Evolutionary conservation across 2,113 vertebrate species (phyloP).

Genomic region (Glareola pratincola): DNA sequence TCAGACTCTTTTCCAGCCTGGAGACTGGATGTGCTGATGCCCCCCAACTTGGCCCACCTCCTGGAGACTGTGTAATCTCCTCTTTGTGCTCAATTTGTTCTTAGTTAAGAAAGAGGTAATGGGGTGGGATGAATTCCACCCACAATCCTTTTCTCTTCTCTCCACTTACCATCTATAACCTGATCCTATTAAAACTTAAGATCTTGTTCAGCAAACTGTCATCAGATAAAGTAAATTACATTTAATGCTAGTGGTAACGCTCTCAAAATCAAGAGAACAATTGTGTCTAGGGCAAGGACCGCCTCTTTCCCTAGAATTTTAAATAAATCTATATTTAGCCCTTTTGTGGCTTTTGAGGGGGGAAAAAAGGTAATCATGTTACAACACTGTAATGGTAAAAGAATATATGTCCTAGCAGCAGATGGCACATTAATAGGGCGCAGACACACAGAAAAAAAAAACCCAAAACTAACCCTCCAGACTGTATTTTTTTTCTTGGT

Average conservation of each 20-base stretch:
- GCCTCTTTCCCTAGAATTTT: conserved; percentile 13
- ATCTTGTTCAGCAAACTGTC: conserved; percentile 49
- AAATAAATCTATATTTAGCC: conserved; percentile 30
- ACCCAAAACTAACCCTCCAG: neutral
- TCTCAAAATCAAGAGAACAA: conserved; percentile 47
- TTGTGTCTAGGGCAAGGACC: neutral
- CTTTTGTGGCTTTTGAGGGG: neutral
- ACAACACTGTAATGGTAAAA: conserved; percentile 33
- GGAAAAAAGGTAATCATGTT: conserved; percentile 4
- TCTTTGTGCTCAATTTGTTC: conserved; percentile 27
- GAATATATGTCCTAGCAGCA: conserved; percentile 30
- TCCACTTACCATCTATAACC: conserved; percentile 1
- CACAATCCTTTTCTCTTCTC: conserved; percentile 17
- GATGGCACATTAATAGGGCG: conserved; percentile 27
- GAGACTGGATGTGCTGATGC: neutral
- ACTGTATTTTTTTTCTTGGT: neutral
- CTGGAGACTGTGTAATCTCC: neutral
- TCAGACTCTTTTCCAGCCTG: neutral
- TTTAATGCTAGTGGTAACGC: conserved; percentile 16
- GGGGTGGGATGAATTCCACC: conserved; percentile 28
- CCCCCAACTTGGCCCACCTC: neutral
- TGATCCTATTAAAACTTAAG: conserved; percentile 47
- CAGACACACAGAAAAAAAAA: neutral
- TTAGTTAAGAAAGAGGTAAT: conserved; percentile 32
- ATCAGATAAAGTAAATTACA: conserved; percentile 36